Conservation (phyloP, 2,797 vertebrate species). For the Tokudaia tokunoshimensis region DNA sequence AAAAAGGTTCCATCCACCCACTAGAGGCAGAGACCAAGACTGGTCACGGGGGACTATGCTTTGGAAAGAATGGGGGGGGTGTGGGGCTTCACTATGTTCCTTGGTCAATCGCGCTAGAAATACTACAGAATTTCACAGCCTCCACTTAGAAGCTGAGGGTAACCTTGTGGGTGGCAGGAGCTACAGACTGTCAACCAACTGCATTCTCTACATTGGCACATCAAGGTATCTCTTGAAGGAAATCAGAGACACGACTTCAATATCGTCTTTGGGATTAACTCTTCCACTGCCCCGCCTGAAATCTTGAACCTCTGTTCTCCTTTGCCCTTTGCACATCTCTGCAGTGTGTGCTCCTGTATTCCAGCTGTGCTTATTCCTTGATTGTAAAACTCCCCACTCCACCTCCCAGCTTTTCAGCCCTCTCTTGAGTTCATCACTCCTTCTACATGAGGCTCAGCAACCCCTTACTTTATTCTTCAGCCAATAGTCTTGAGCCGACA, state of each 20-base stretch:
- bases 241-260: not conserved
- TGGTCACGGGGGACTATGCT: no score
- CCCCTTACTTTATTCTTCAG: not conserved
- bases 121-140: not conserved
- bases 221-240: not conserved
- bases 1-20: not conserved
- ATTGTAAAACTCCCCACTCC: not conserved
- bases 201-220: not conserved
- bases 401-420: not conserved
- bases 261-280: not conserved
- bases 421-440: conserved; percentile 21
- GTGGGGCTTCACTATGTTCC: not conserved
- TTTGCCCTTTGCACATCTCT: not conserved
- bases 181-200: not conserved
- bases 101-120: not conserved
- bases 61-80: not conserved
- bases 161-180: not conserved
- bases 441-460: not conserved
- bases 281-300: not conserved
- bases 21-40: not conserved
- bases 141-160: not conserved
- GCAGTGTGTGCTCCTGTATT: not conserved
- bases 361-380: not conserved
- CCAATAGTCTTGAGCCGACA: not conserved
- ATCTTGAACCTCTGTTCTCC: not conserved